phyloP scores from a whole-genome alignment of 2,797 vertebrate genomes.

The Pristis pectinata region DNA sequence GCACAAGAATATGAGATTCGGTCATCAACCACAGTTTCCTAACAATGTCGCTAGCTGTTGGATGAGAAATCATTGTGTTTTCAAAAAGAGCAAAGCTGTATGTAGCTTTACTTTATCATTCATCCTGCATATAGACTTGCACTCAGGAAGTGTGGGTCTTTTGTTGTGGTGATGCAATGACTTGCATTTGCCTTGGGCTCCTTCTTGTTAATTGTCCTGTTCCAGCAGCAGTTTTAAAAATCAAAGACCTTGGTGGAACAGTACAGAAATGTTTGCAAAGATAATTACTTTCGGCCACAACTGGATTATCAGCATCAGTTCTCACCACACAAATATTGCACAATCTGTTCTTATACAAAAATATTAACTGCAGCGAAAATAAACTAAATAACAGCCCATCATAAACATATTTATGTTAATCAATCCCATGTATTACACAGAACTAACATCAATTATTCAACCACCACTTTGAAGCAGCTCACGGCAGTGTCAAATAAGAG shows the following conservation, averaged over 20 bases:
- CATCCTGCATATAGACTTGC: neutral
- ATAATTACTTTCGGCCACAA: neutral
- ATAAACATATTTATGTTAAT: neutral
- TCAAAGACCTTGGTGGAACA: neutral
- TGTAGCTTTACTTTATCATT: neutral
- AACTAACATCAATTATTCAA: neutral
- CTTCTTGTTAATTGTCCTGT: neutral
- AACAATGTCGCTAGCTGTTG: neutral
- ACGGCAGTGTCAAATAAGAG: neutral
- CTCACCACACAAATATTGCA: neutral
- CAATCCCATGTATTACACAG: neutral
- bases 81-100: neutral
- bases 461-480: neutral
- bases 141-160: neutral
- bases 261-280: slow-evolving; percentile 5
- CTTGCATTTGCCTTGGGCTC: neutral
- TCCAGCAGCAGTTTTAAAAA: neutral
- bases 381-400: neutral
- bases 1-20: neutral
- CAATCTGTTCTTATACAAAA: neutral
- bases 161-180: neutral
- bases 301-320: neutral
- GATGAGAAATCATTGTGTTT: neutral
- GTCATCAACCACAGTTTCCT: neutral
- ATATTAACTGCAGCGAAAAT: neutral